phyloP scores from a whole-genome alignment of 2,797 vertebrate genomes.

The Loris lydekkerianus region DNA sequence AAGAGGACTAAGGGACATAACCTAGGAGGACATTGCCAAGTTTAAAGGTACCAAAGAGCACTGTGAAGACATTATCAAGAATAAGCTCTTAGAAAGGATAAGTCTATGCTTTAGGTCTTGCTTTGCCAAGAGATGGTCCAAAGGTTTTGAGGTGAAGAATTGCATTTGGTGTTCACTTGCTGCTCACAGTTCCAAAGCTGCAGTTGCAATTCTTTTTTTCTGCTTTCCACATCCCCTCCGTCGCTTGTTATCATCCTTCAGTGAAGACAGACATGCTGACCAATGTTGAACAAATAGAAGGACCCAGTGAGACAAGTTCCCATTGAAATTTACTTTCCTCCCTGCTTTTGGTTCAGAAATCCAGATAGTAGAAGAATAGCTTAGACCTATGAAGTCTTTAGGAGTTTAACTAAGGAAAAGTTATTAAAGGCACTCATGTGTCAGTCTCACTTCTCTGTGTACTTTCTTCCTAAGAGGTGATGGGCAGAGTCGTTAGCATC shows the following conservation, averaged over 20 bases:
- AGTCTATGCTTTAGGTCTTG: conserved; percentile 75
- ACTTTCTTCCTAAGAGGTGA: background rate
- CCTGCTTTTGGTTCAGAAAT: conserved; percentile 70
- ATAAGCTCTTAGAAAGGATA: conserved; percentile 76
- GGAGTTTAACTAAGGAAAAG: conserved; percentile 36
- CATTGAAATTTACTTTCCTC: conserved; percentile 49
- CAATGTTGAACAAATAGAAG: conserved; percentile 60
- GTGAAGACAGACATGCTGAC: conserved; percentile 60
- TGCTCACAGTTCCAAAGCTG: conserved; percentile 67
- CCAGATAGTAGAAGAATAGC: conserved; percentile 40
- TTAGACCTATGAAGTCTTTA: background rate
- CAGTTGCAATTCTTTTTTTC: conserved; percentile 77
- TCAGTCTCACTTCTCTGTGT: background rate
- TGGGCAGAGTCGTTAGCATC: background rate
- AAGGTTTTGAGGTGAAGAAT: conserved; percentile 65
- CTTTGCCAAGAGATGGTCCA: conserved; percentile 80
- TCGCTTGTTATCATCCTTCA: conserved; percentile 54
- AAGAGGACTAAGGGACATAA: background rate
- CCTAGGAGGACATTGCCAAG: background rate
- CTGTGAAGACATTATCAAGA: conserved; percentile 7
- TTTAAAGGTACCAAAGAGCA: conserved; percentile 3
- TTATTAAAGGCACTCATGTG: background rate
- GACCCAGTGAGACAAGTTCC: conserved; percentile 51
- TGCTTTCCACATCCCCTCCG: conserved; percentile 58
- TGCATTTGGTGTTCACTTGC: conserved; percentile 77